Evolutionary conservation across 2,797 vertebrate species (phyloP), one percentile per base, ranked within the genome.

Genomic region (Cyclopterus lumpus): DNA sequence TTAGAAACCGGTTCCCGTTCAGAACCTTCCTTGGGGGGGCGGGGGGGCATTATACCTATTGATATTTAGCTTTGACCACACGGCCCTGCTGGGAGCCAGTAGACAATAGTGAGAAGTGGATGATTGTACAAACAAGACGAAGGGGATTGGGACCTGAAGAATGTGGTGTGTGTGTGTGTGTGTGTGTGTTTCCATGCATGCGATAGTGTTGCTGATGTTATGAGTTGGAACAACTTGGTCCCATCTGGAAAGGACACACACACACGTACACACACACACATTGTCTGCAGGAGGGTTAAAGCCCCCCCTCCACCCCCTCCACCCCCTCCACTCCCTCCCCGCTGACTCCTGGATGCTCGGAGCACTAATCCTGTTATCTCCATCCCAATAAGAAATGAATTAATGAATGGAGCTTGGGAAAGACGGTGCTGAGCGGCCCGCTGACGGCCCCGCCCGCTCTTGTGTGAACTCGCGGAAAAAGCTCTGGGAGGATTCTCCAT

Each of bases 321-420:
- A n/a, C 54, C 62, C 57, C 78, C 63, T 69, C 78, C 75, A 85
- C 66, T 70, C 77, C 75, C 83, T 79, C 82, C 83, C 80, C 81
- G 79, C 85, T 85, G 89, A 91, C 87, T 90, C 78, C 88, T 90
- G 84, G 84, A 88, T 87, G 84, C 84, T 86, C 65, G 84, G 79
- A 90, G 84, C 79, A 86, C 86, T 93, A 94, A 94, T 94, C 92
- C 91, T 81, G 89, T 94, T 93, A 94, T 91, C 91, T 91, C 89
- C 65, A 63, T 91, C 85, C 88, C 91, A 92, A 93, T 92, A 92
- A 94, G 89, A 93, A 93, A 93, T 89, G 70, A 91, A 93, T 92
- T 82, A 88, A 93, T 92, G 87, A 93, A 90, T 71, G 80, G 85
- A 72, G 81, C 71, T 85, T 2, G 66, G 68, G 81, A 62, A 64